Base-by-base conservation (phyloP, 2,797 vertebrate genomes). In the Xerus rutilus region DNA sequence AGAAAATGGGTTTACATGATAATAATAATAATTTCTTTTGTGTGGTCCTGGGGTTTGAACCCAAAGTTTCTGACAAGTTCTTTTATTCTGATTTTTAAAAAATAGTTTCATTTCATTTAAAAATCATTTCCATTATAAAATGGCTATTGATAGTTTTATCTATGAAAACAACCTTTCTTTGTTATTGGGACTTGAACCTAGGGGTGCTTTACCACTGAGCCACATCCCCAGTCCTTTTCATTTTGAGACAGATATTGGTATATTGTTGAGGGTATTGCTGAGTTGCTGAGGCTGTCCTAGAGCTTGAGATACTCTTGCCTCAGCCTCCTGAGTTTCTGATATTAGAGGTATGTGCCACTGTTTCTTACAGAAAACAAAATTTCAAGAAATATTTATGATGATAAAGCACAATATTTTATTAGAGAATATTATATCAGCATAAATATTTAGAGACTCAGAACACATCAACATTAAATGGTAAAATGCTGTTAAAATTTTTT, bases 381-480 rank as follows among this genome's bases (percentile, higher is more conserved):
- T 47, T 90, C 57, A 94, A 70, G 57, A 54, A 87, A 0, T 97
- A 57, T 95, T 89, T 93, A 28, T 90, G 45, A 59, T 93, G 52
- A 4, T 70, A 67, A 94, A 89, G 35, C n/a, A 91, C 4, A 70
- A n/a, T 81, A 35, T 67, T 94, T 79, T 95, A 93, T 57, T 86
- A 70, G 57, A 79, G 70, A 94, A 84, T 94, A 78, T 70, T 76
- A 89, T 69, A 72, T n/a, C 8, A 91, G 20, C 84, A 86, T 93
- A 96, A 89, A 77, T 96, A 77, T 77, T 86, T 85, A 93, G 76
- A 72, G 45, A 79, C 28, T 88, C 78, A 74, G 52, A 73, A 7
- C 13, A 57, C 86, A 57, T 79, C 14, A 83, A 69, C 45, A 76
- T 72, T 35, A 62, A 73, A 88, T 85, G 35, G 14, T 67, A 87